Conservation (phyloP, 2,797 vertebrate genomes). For the Sandelia bainsii region DNA sequence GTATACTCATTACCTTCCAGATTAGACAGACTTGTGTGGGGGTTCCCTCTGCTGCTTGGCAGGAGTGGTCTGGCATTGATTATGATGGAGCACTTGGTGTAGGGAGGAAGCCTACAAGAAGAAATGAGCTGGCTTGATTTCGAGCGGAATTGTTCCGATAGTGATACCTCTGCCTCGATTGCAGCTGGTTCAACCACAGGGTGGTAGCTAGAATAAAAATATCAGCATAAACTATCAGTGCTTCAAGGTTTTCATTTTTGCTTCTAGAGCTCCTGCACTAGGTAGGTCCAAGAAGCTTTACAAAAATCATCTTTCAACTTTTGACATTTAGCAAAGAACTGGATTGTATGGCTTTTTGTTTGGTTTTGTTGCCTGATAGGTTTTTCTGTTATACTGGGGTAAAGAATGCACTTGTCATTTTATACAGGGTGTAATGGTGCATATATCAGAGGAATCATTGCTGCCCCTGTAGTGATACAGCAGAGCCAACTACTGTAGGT, state of each 20-base stretch:
- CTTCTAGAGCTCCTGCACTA: not conserved
- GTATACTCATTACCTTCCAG: constrained; percentile 21
- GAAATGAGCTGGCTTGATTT: constrained; percentile 48
- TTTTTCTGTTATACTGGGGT: not conserved
- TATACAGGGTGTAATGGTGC: not conserved
- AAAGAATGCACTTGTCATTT: not conserved
- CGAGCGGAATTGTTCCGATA: constrained; percentile 5
- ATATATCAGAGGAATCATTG: constrained; percentile 8
- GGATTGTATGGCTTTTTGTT: not conserved
- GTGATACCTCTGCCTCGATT: constrained; percentile 26
- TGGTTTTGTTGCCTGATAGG: not conserved
- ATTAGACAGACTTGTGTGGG: constrained; percentile 46
- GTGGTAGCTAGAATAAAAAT: not conserved
- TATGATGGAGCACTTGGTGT: constrained; percentile 60
- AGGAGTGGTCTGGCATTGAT: constrained; percentile 66
- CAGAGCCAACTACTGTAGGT: constrained; percentile 1
- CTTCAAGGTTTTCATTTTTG: not conserved
- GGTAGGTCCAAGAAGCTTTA: not conserved
- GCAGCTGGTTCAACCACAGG: not conserved
- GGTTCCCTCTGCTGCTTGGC: constrained; percentile 68
- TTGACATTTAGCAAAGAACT: not conserved
- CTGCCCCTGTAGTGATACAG: constrained; percentile 1
- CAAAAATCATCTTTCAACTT: not conserved
- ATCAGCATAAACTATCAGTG: not conserved
- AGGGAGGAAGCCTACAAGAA: constrained; percentile 45